Percentiles rank a stretch among this genome's conserved stretches.
Conservation (phyloP, 2,888 invertebrate species). For the Acleris cristana region DNA sequence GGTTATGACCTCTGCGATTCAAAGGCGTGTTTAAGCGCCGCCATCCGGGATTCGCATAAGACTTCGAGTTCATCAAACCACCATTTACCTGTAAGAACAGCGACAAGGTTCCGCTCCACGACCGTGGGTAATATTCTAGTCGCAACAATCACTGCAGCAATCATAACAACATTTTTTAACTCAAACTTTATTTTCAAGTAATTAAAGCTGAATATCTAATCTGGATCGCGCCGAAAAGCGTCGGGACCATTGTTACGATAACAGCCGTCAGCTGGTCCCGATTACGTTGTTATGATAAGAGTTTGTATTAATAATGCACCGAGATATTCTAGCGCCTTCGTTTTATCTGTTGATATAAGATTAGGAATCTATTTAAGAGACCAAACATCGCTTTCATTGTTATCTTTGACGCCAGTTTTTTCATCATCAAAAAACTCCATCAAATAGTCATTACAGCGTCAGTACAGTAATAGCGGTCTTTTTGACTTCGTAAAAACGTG, state of each 20-base stretch:
- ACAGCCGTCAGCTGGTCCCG: slow-evolving; percentile 45
- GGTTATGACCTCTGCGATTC: neutral
- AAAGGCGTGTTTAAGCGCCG: slow-evolving; percentile 41
- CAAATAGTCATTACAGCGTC: slow-evolving; percentile 10
- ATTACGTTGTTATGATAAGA: slow-evolving; percentile 46
- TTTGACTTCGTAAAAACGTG: slow-evolving; percentile 20
- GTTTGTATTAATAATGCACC: slow-evolving; percentile 35
- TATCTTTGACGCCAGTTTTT: slow-evolving; percentile 2
- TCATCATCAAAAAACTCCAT: slow-evolving; percentile 1
- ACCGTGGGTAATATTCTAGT: slow-evolving; percentile 57
- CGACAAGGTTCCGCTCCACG: slow-evolving; percentile 55
- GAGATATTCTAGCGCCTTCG: slow-evolving; percentile 38
- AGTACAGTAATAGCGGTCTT: slow-evolving; percentile 13
- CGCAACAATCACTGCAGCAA: slow-evolving; percentile 5
- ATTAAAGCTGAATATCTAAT: slow-evolving; percentile 28
- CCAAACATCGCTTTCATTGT: slow-evolving; percentile 13
- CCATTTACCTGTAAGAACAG: slow-evolving; percentile 40
- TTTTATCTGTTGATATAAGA: slow-evolving; percentile 36
- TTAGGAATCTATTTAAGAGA: slow-evolving; percentile 20
- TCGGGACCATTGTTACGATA: slow-evolving; percentile 36
- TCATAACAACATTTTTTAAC: slow-evolving; percentile 11
- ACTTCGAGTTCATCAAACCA: slow-evolving; percentile 42
- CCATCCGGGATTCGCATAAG: slow-evolving; percentile 53
- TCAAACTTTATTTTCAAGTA: slow-evolving; percentile 38
- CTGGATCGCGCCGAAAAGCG: slow-evolving; percentile 9